A percentile compares a stretch with the other conserved stretches of the same genome.
phyloP scores from a whole-genome alignment of 2,888 invertebrate species.

The Microchrysa polita region DNA sequence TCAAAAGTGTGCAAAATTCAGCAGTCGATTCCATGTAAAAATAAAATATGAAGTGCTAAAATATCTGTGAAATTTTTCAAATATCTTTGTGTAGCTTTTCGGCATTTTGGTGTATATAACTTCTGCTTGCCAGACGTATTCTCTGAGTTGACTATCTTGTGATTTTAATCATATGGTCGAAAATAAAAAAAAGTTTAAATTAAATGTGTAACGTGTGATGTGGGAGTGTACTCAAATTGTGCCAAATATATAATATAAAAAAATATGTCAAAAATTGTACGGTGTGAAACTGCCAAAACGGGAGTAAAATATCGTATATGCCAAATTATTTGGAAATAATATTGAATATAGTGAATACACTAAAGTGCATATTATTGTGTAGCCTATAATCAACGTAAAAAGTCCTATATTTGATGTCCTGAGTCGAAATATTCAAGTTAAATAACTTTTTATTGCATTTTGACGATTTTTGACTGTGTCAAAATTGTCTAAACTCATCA shows the following conservation, averaged over 20 bases:
- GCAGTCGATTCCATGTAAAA: no score
- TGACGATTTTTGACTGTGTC: constrained; percentile 5
- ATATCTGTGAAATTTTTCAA: neutral
- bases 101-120: no score
- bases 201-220: neutral
- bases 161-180: neutral
- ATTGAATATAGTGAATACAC: neutral
- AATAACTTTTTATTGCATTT: neutral
- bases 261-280: neutral
- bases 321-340: neutral
- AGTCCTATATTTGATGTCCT: neutral
- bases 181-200: neutral
- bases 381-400: no score
- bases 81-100: neutral
- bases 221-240: constrained; percentile 1
- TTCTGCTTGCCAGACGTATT: neutral
- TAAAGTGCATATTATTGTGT: neutral
- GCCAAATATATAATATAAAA: constrained; percentile 3
- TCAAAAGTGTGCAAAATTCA: no score
- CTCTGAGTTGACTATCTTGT: neutral
- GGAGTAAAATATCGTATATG: no score
- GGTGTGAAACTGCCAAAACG: neutral
- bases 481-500: neutral
- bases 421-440: neutral
- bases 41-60: no score